Base-by-base conservation (phyloP, 2,113 vertebrate species). In the Leucoraja erinaceus region DNA sequence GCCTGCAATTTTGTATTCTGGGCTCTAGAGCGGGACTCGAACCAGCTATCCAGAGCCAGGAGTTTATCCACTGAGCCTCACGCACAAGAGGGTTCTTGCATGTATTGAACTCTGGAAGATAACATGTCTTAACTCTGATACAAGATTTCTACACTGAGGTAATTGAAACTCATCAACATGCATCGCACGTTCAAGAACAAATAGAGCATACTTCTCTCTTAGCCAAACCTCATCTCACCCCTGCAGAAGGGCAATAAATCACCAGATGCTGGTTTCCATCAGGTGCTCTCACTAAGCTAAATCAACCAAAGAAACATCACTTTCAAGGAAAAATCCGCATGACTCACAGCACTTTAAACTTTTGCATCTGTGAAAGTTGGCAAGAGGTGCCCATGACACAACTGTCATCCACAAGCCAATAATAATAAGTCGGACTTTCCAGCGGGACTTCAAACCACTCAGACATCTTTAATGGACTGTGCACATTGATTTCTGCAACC, bases 341-440 rank as follows among this genome's bases (percentile, higher is more conserved):
- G 83, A 88, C 83, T 88, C 83, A 88, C 59, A 31, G 12, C 83
- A 63, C 59, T 88, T 63, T 63, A 88, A 88, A 63, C 28, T 14
- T 63, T 88, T 8, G 83, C 59, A 66, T 88, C 83, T 88, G 83
- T 31, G 28, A 63, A 88, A 88, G 83, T 88, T 88, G 83, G 83
- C 83, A 63, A 66, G 59, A 31, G 59, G 5, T 31, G 83, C 59
- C 83, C 83, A 88, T 88, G 56, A 88, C 83, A 66, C 28, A 88
- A 88, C 28, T 16, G 14, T 20, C 59, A 66, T 7, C 59, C n/a
- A 8, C 1, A 5, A 31, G 83, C 83, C 83, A 88, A 88, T 14
- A 88, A 31, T 18, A 88, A 88, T 28, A 88, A 8, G 81, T 18
- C 63, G 83, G 83, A 88, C 59, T 88, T 31, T 88, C 83, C 83